A percentile compares a stretch with the other conserved stretches of the same genome.
phyloP scores from a whole-genome alignment of 2,113 vertebrate species.

The Pedionomus torquatus region DNA sequence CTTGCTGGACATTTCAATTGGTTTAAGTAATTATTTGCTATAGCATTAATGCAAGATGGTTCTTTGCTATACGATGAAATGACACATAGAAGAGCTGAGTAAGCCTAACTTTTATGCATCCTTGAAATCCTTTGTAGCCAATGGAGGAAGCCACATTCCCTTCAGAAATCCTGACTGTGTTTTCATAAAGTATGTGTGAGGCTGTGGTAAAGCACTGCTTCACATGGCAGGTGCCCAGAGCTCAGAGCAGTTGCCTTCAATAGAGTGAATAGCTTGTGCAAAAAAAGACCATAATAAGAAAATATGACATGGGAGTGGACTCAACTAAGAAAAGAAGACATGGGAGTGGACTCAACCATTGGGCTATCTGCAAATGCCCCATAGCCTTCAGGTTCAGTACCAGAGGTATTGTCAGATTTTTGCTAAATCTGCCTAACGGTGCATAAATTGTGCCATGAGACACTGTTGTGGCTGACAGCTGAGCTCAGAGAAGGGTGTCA shows the following conservation, averaged over 20 bases:
- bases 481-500: neutral
- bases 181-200: neutral
- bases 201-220: neutral
- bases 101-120: neutral
- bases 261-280: neutral
- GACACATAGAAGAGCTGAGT: neutral
- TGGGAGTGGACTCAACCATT: neutral
- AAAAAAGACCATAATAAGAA: neutral
- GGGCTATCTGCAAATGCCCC: neutral
- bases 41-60: neutral
- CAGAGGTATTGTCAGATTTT: neutral
- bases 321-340: neutral
- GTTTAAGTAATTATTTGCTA: neutral
- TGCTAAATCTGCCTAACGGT: neutral
- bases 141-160: neutral
- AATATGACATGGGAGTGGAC: neutral
- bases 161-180: neutral
- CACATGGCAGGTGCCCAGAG: neutral
- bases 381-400: neutral
- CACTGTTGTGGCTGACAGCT: neutral
- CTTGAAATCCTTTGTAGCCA: neutral
- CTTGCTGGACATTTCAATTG: neutral
- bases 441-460: neutral
- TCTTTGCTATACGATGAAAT: neutral
- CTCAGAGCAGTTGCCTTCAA: neutral